A percentile compares a stretch with the other conserved stretches of the same genome.
These are phyloP conservation scores for Nephila pilipes DNA, from an alignment of 1,140 invertebrate species.

Conservation along the genomic window DNA sequence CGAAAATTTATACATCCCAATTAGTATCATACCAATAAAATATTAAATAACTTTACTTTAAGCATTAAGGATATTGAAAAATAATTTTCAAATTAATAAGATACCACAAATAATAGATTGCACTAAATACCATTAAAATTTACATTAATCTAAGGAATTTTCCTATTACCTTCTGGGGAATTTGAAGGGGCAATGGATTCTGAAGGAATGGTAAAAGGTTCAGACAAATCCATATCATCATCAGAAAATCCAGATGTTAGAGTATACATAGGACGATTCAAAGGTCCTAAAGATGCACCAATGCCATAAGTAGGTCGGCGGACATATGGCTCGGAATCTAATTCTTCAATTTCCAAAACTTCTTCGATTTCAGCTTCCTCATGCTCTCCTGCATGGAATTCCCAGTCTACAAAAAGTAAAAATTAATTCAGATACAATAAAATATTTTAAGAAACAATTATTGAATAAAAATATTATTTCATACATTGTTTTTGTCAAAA, in stretches of 20 bases:
- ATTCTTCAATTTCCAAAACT: conserved; percentile 73
- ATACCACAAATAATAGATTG: no score
- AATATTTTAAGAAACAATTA: no score
- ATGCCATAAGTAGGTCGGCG: conserved; percentile 36
- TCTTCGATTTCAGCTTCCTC: conserved; percentile 64
- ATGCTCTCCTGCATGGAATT: conserved; percentile 55
- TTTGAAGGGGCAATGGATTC: conserved; percentile 59
- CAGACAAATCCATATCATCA: conserved; percentile 65
- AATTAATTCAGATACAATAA: no score
- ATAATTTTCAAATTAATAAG: no score
- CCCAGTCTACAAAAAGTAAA: conserved; percentile 61
- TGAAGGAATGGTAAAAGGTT: background rate
- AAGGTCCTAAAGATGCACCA: conserved; percentile 49
- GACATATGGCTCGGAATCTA: conserved; percentile 70
- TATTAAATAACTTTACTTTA: no score
- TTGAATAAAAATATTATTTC: no score
- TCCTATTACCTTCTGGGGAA: conserved; percentile 65
- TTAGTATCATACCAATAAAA: no score
- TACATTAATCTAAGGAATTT: no score
- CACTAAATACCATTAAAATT: no score
- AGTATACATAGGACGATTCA: conserved; percentile 59
- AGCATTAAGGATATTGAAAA: no score
- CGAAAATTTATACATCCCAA: no score
- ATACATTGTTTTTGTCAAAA: no score
- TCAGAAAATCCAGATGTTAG: conserved; percentile 70